A percentile compares a stretch with the other conserved stretches of the same genome.
Conservation (phyloP, 2,113 vertebrate genomes). For the Mus spicilegus region DNA sequence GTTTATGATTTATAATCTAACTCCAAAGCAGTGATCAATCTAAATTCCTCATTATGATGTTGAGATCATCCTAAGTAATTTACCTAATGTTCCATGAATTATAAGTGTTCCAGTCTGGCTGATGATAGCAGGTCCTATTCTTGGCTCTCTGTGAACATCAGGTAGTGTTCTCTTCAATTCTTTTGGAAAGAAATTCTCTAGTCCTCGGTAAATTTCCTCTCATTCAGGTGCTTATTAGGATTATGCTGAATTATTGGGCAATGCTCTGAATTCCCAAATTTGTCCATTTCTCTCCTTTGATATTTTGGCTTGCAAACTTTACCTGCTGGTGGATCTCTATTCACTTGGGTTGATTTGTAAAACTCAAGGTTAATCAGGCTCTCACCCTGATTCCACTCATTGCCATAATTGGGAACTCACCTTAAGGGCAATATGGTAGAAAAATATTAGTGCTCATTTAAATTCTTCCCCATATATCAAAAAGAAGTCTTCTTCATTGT, state of each 20-base stretch:
- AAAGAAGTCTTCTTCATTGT: neutral
- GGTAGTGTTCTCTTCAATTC: neutral
- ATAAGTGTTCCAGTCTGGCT: neutral
- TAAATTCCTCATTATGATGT: slow-evolving; percentile 32
- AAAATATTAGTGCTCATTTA: neutral
- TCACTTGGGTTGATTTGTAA: neutral
- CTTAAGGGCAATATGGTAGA: neutral
- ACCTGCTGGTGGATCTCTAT: neutral
- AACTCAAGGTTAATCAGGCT: neutral
- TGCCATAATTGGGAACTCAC: neutral
- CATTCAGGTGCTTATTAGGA: neutral
- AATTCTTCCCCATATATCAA: neutral
- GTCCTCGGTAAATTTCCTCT: neutral
- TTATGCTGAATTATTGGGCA: neutral
- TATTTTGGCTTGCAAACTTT: neutral
- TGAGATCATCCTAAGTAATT: neutral
- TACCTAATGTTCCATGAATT: slow-evolving; percentile 41
- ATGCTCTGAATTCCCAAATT: neutral
- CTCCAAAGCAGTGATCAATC: slow-evolving; percentile 11
- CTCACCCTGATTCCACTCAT: neutral
- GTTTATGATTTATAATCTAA: slow-evolving; percentile 46
- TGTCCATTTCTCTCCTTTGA: neutral
- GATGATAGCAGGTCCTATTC: neutral
- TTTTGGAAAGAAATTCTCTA: neutral
- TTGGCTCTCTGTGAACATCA: neutral